Conservation (phyloP, 2,113 vertebrate species). For the Albula glossodonta region DNA sequence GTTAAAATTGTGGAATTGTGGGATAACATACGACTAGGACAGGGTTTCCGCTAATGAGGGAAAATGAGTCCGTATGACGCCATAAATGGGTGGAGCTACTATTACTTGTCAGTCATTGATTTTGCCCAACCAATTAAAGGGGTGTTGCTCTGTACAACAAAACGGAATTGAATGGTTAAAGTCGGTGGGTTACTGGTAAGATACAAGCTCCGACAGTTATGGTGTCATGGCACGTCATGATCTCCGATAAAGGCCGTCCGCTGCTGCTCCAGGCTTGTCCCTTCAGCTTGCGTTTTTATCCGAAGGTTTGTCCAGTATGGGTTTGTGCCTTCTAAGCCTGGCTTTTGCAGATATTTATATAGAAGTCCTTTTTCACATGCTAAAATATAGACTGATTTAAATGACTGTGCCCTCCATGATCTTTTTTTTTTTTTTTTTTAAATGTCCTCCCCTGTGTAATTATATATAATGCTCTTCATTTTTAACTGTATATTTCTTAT, state of each 20-base stretch:
- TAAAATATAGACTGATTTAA: neutral
- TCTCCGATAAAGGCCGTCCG: neutral
- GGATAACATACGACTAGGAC: neutral
- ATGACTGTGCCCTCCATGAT: neutral
- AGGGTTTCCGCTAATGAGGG: neutral
- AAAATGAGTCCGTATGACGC: no score
- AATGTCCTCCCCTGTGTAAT: neutral
- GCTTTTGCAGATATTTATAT: neutral
- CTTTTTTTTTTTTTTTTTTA: neutral
- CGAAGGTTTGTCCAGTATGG: neutral
- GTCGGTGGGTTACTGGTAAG: no score
- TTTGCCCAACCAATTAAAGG: no score
- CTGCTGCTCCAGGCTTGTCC: neutral
- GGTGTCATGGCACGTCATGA: neutral
- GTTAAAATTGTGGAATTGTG: neutral
- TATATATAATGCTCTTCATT: slow-evolving; percentile 1
- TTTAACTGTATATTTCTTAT: neutral
- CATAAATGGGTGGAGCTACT: no score
- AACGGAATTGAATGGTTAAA: no score
- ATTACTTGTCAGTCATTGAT: no score
- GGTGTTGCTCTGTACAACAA: no score
- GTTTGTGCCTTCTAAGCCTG: neutral
- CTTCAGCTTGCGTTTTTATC: neutral
- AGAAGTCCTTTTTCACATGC: neutral
- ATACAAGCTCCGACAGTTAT: no score